phyloP scores from a whole-genome alignment of 2,113 vertebrate species.

The Eira barbara region DNA sequence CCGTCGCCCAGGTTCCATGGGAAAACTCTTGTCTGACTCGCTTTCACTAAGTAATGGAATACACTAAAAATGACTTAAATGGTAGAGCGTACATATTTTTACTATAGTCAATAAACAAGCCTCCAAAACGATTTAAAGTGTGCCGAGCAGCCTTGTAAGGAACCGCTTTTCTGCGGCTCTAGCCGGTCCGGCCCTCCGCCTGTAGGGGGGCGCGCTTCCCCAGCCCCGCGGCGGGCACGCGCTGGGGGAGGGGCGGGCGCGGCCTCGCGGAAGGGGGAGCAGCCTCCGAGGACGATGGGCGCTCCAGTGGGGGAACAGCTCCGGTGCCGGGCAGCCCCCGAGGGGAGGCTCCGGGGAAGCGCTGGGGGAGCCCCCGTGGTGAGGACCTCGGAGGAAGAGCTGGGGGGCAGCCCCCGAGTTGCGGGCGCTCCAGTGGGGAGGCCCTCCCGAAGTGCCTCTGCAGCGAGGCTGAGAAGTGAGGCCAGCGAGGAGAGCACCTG shows the following conservation, averaged over 20 bases:
- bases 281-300: no score
- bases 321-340: no score
- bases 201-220: not conserved
- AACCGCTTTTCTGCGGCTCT: not conserved
- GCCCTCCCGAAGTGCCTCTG: not conserved
- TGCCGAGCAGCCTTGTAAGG: not conserved
- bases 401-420: no score
- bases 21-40: not conserved
- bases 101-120: not conserved
- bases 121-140: not conserved
- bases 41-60: not conserved
- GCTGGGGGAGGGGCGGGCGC: not conserved
- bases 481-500: not conserved
- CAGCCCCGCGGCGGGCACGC: not conserved
- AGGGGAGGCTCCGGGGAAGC: no score
- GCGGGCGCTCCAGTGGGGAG: no score
- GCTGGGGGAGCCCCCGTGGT: no score
- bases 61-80: not conserved
- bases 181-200: not conserved
- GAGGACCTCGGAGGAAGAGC: no score
- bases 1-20: not conserved
- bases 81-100: not conserved
- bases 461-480: not conserved
- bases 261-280: not conserved
- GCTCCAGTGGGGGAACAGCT: not conserved